These are phyloP conservation scores for Apodemia zela DNA, from an alignment of 2,888 invertebrate genomes.

Conservation along the genomic window DNA sequence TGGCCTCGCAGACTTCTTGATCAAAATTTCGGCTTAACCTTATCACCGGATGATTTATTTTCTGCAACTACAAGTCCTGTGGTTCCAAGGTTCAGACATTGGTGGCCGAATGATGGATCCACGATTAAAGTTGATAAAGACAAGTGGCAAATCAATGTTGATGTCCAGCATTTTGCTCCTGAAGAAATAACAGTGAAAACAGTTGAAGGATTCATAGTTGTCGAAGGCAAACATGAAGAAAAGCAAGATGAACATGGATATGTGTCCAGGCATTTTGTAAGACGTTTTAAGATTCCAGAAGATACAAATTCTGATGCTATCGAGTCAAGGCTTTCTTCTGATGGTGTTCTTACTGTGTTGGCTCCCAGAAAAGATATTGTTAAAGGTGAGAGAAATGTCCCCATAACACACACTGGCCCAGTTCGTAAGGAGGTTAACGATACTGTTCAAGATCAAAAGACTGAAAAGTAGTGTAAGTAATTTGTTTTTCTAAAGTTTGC, in stretches of 20 bases:
- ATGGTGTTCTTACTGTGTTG: conserved; percentile 86
- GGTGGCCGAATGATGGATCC: conserved; percentile 66
- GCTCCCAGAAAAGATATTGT: conserved; percentile 74
- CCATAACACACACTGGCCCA: conserved; percentile 81
- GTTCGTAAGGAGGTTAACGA: conserved; percentile 56
- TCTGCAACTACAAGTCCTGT: conserved; percentile 48
- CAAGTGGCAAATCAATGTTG: conserved; percentile 84
- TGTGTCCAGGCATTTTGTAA: conserved; percentile 86
- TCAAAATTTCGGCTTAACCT: conserved; percentile 64
- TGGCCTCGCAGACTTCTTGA: conserved; percentile 64
- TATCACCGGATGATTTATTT: conserved; percentile 62
- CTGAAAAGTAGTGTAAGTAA: conserved; percentile 28
- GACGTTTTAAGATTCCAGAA: conserved; percentile 86
- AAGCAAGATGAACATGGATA: conserved; percentile 87
- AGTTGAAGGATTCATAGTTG: conserved; percentile 83
- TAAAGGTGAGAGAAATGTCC: conserved; percentile 73
- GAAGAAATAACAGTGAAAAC: conserved; percentile 89
- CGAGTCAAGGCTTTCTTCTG: conserved; percentile 87
- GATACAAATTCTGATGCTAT: conserved; percentile 85
- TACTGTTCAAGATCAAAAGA: conserved; percentile 27
- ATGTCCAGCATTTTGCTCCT: conserved; percentile 88
- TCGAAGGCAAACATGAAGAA: conserved; percentile 90
- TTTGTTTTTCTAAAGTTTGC: neutral
- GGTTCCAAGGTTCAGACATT: conserved; percentile 44
- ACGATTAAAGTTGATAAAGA: conserved; percentile 76